Evolutionary conservation across 2,888 invertebrate genomes (phyloP).

Genomic region (Dolichopus griseipennis): DNA sequence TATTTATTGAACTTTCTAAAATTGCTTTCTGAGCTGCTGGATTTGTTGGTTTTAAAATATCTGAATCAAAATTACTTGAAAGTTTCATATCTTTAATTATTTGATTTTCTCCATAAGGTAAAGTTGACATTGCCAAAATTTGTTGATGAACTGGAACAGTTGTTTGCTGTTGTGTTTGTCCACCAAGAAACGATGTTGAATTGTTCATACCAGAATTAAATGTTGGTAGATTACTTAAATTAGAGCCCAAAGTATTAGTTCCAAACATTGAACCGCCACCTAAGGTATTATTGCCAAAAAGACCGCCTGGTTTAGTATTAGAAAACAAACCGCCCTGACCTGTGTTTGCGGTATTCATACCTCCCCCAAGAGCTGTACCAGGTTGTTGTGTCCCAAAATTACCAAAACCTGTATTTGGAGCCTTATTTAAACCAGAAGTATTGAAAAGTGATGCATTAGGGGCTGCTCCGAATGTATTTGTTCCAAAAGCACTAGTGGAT

Average conservation of each 20-base stretch:
- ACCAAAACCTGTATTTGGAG: slow-evolving; percentile 43
- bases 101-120: slow-evolving; percentile 82
- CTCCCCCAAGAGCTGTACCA: slow-evolving; percentile 40
- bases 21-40: slow-evolving; percentile 61
- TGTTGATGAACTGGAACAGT: slow-evolving; percentile 56
- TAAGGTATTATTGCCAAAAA: slow-evolving; percentile 46
- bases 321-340: not conserved
- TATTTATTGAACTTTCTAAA: slow-evolving; percentile 44
- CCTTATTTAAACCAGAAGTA: slow-evolving; percentile 18
- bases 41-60: slow-evolving; percentile 61
- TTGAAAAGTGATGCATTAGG: not conserved
- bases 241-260: slow-evolving; percentile 32
- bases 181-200: slow-evolving; percentile 33
- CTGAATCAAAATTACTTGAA: slow-evolving; percentile 46
- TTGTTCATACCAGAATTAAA: slow-evolving; percentile 34
- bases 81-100: slow-evolving; percentile 65
- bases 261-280: slow-evolving; percentile 90
- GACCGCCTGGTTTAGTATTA: slow-evolving; percentile 29
- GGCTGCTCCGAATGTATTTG: slow-evolving; percentile 19
- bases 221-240: slow-evolving; percentile 30
- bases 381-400: slow-evolving; percentile 46
- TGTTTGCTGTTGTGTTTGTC: slow-evolving; percentile 33
- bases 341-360: slow-evolving; percentile 12
- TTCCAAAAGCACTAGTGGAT: slow-evolving; percentile 37
- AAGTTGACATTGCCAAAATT: slow-evolving; percentile 63